Conservation (phyloP, 2,888 invertebrate species). For the Uropetala carovei region DNA sequence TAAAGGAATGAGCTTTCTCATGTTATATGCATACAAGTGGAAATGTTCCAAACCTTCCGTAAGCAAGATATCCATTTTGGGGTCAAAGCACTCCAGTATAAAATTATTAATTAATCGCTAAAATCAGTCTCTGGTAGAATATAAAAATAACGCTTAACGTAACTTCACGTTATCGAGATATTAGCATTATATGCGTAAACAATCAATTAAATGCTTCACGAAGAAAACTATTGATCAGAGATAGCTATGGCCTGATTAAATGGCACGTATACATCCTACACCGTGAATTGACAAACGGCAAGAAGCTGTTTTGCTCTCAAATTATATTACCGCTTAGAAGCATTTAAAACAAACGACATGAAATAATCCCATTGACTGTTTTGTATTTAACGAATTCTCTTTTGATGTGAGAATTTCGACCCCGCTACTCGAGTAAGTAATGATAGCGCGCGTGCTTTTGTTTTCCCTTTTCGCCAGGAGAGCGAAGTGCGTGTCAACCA, state of each 20-base stretch:
- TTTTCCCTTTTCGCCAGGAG: slow-evolving; percentile 11
- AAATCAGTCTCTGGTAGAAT: no score
- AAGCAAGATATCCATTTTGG: no score
- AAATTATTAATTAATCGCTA: no score
- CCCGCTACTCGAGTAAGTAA: slow-evolving; percentile 5
- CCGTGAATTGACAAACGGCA: background rate
- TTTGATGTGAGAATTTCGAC: slow-evolving; percentile 40
- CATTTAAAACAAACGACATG: background rate
- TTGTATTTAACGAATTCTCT: slow-evolving; percentile 18
- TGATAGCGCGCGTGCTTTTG: slow-evolving; percentile 37
- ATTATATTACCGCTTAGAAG: background rate
- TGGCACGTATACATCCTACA: slow-evolving; percentile 12
- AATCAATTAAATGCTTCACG: background rate
- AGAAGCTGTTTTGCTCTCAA: background rate
- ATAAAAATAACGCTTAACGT: no score
- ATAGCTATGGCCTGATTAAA: slow-evolving; percentile 4
- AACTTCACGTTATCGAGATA: no score
- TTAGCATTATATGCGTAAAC: no score
- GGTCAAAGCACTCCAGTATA: no score
- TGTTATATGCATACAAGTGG: no score
- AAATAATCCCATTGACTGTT: slow-evolving; percentile 2
- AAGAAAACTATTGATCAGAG: background rate
- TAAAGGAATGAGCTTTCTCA: no score
- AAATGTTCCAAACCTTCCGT: no score
- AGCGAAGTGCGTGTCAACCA: slow-evolving; percentile 52